Evolutionary conservation across 2,113 vertebrate species (phyloP).

Genomic region (human): DNA sequence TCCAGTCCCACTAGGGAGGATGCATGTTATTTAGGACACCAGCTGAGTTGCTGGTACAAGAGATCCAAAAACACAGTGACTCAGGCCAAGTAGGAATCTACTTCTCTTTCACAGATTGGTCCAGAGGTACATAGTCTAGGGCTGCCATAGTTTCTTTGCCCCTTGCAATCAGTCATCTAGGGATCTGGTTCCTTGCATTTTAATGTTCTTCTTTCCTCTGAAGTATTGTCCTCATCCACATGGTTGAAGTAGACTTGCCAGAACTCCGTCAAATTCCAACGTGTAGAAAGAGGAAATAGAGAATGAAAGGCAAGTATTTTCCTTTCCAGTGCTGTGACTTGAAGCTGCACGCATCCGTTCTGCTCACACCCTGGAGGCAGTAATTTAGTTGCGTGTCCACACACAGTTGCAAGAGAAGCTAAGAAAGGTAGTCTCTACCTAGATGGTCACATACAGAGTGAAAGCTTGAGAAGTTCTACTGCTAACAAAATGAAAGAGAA

Average conservation of each 20-base stretch:
- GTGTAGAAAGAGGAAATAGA: neutral
- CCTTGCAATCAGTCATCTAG: neutral
- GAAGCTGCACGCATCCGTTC: neutral
- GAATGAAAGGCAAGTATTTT: neutral
- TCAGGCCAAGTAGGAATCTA: neutral
- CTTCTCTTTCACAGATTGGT: neutral
- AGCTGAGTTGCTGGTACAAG: neutral
- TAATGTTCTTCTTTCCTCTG: neutral
- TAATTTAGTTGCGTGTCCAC: neutral
- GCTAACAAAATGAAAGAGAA: neutral
- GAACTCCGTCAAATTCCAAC: neutral
- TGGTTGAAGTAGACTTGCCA: neutral
- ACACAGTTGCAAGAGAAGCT: neutral
- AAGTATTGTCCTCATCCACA: neutral
- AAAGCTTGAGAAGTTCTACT: neutral
- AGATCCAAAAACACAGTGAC: neutral
- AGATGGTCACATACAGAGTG: neutral
- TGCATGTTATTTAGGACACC: neutral
- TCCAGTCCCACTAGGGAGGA: neutral
- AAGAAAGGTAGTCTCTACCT: neutral
- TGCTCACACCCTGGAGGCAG: neutral
- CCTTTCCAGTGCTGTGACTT: neutral
- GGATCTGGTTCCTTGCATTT: neutral
- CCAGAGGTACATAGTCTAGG: neutral
- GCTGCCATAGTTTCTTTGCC: neutral